Conservation (phyloP, 2,113 vertebrate genomes). For the Rhabdomys dilectus region DNA sequence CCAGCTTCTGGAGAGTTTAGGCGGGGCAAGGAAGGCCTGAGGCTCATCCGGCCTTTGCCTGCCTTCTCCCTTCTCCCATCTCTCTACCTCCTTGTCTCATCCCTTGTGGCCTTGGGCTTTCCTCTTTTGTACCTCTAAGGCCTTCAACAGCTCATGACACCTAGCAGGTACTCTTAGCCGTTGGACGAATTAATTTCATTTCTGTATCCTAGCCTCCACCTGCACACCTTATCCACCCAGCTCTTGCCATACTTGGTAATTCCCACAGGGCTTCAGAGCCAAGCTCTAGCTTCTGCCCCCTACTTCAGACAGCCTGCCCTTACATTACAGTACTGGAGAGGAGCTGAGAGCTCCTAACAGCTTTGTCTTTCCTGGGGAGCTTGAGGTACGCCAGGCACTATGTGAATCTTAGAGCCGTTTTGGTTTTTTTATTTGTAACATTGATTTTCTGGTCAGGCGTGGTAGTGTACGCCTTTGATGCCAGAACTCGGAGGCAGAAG, state of each 20-base stretch:
- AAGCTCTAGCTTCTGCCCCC: not conserved
- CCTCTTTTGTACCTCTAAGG: not conserved
- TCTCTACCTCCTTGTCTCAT: not conserved
- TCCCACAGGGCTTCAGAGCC: not conserved
- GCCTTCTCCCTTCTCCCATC: fast-evolving
- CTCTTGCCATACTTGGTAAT: not conserved
- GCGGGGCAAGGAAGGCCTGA: fast-evolving
- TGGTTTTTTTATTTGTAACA: not conserved
- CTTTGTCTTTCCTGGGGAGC: not conserved
- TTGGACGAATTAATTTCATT: not conserved
- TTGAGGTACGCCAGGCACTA: not conserved
- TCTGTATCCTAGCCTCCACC: not conserved
- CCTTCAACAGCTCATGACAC: not conserved
- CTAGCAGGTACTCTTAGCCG: not conserved
- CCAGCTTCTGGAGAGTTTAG: not conserved
- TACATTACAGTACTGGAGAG: not conserved
- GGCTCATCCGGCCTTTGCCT: too few relatives aligned
- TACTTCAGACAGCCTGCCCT: not conserved
- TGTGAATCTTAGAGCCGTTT: not conserved
- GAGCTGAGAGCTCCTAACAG: not conserved
- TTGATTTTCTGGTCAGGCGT: not conserved
- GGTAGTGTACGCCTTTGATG: not conserved
- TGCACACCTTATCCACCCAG: not conserved
- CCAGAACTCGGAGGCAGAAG: not conserved
- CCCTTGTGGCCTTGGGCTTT: not conserved